These are phyloP conservation scores for Heliconius ismenius DNA, from an alignment of 2,888 invertebrate genomes.

Conservation along the genomic window DNA sequence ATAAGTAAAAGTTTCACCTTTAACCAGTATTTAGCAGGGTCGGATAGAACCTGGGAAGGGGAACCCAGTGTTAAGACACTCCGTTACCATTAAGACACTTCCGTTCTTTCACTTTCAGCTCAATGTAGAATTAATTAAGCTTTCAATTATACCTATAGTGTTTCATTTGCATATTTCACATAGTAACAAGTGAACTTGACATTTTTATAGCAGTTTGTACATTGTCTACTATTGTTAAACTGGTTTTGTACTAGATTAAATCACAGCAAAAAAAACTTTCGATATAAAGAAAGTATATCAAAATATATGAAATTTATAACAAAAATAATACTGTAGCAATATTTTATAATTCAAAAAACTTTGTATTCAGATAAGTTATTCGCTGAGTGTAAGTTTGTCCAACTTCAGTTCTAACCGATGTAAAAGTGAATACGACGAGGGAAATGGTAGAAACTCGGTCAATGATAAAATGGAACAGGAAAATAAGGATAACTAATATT, in stretches of 20 bases:
- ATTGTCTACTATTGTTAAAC: neutral
- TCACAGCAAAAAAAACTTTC: neutral
- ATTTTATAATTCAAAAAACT: constrained; percentile 6
- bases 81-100: no score
- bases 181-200: neutral
- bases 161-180: neutral
- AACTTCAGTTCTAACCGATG: constrained; percentile 16
- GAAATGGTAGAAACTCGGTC: constrained; percentile 36
- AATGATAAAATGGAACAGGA: constrained; percentile 31
- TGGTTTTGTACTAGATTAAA: neutral
- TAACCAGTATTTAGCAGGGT: no score
- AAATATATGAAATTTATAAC: neutral
- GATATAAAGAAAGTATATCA: neutral
- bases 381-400: constrained; percentile 10
- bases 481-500: constrained; percentile 38
- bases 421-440: constrained; percentile 24
- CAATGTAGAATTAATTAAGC: neutral
- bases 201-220: no score
- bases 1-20: neutral
- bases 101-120: no score
- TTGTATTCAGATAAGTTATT: constrained; percentile 19
- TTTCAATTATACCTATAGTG: no score
- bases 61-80: no score
- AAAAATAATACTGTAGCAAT: neutral
- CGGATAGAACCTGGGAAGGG: no score